phyloP scores from a whole-genome alignment of 2,797 vertebrate species.

The Eidolon dupreanum region DNA sequence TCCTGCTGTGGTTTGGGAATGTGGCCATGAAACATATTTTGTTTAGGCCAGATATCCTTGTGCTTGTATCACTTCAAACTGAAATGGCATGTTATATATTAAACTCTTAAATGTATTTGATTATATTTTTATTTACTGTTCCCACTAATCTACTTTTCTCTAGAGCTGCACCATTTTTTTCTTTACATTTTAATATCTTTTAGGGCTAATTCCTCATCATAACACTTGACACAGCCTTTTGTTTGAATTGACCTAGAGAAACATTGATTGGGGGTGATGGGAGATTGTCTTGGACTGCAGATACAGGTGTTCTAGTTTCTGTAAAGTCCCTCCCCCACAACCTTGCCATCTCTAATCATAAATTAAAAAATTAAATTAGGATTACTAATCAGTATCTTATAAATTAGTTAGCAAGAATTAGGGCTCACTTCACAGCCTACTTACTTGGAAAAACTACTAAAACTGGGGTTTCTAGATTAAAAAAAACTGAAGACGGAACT shows the following conservation, averaged over 20 bases:
- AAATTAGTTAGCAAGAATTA: not conserved
- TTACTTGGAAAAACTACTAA: not conserved
- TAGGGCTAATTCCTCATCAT: not conserved
- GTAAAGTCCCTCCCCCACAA: not conserved
- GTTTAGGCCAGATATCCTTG: not conserved
- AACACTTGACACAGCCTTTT: not conserved
- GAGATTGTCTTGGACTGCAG: not conserved
- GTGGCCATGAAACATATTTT: not conserved
- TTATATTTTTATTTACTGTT: not conserved
- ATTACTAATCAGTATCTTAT: not conserved
- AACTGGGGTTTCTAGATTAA: not conserved
- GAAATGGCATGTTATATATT: not conserved
- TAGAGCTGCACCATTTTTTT: not conserved
- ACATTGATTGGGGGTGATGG: not conserved
- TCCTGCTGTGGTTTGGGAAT: not conserved
- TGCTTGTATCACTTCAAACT: not conserved
- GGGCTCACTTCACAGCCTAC: not conserved
- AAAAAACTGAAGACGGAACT: not conserved
- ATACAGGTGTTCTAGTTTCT: not conserved
- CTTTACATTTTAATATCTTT: not conserved
- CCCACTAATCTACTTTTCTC: not conserved
- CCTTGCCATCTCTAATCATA: not conserved
- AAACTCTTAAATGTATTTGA: not conserved
- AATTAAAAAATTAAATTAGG: not conserved
- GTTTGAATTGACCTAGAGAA: not conserved